Conservation (phyloP, 1,140 invertebrate genomes). For the Harpegnathos saltator region DNA sequence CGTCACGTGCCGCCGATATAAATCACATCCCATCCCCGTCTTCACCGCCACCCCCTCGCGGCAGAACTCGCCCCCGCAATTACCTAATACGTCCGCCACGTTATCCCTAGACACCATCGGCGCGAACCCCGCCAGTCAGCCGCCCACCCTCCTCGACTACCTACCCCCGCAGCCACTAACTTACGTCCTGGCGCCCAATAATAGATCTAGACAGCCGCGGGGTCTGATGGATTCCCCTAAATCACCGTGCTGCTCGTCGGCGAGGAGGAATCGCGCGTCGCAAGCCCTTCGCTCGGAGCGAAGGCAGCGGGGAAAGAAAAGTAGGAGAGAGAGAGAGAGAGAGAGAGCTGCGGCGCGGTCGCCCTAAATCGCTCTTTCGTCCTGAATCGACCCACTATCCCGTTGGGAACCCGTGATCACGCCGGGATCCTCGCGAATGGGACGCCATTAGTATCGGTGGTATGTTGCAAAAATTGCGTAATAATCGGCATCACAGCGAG, state of each 20-base stretch:
- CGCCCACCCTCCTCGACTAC: neutral
- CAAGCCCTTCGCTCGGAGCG: neutral
- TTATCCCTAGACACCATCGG: conserved; percentile 77
- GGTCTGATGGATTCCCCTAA: conserved; percentile 73
- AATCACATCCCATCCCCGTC: conserved; percentile 76
- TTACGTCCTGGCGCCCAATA: conserved; percentile 74
- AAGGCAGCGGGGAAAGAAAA: neutral
- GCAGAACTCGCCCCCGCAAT: conserved; percentile 78
- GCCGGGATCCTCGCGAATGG: too few relatives aligned
- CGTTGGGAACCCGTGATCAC: too few relatives aligned
- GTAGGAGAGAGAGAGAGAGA: neutral
- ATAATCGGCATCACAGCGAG: neutral
- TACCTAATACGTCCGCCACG: conserved; percentile 82
- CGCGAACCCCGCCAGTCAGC: conserved; percentile 43
- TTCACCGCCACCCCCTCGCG: conserved; percentile 43
- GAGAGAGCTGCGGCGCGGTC: too few relatives aligned
- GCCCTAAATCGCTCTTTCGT: too few relatives aligned
- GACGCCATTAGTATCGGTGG: neutral
- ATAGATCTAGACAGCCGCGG: conserved; percentile 74
- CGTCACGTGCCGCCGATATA: conserved; percentile 84
- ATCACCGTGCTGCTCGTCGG: conserved; percentile 66
- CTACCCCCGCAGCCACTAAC: conserved; percentile 64
- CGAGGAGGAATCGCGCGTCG: conserved; percentile 17
- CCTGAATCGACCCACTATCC: too few relatives aligned
- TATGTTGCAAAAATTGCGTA: neutral